Conservation (phyloP, 1,140 invertebrate species). For the Hylaeus anthracinus region DNA sequence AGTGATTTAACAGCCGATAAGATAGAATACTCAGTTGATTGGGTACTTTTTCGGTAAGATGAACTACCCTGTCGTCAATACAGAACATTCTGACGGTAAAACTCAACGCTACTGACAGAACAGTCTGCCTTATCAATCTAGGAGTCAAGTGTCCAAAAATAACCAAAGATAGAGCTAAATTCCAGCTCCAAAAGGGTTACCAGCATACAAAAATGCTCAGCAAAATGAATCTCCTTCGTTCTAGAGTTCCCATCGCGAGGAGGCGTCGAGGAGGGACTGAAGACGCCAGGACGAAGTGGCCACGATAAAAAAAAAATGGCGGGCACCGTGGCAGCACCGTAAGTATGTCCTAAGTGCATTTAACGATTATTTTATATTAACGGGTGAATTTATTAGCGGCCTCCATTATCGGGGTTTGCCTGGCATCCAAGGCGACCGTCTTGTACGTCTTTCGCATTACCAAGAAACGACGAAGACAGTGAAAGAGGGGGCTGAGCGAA, state of each 20-base stretch:
- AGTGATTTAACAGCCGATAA: no score
- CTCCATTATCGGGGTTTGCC: constrained; percentile 76
- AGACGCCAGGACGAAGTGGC: constrained; percentile 67
- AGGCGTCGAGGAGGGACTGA: constrained; percentile 24
- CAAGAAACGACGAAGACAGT: constrained; percentile 47
- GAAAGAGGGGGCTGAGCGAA: constrained; percentile 17
- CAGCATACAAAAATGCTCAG: neutral
- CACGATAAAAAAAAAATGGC: constrained; percentile 73
- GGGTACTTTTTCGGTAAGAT: no score
- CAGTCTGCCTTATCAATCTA: no score
- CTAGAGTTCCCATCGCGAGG: neutral
- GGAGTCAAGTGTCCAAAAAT: no score
- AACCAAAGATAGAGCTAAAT: no score
- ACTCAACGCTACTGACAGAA: no score
- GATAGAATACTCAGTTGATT: no score
- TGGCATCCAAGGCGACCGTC: constrained; percentile 62
- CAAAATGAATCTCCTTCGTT: neutral
- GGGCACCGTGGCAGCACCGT: constrained; percentile 67
- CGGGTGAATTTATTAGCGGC: constrained; percentile 78
- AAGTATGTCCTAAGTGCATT: constrained; percentile 80
- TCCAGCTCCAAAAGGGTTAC: no score
- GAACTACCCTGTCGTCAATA: no score
- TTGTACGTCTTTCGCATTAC: constrained; percentile 63
- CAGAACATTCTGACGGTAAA: no score
- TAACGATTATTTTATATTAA: constrained; percentile 81